Base-by-base conservation (phyloP, 1,140 invertebrate genomes). In the Adoxophyes honmai region DNA sequence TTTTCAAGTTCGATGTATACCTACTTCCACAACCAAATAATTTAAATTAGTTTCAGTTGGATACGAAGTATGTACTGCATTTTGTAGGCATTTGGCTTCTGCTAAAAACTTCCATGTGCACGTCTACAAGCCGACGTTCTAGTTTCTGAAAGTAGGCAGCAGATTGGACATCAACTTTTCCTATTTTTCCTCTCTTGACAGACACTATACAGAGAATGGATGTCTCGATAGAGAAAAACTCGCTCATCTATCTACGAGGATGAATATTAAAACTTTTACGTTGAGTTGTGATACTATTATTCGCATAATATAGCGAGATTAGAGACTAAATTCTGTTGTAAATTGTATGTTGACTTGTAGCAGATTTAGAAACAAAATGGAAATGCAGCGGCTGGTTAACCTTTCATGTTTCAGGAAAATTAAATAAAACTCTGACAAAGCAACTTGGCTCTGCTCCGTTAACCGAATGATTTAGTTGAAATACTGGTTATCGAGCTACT, bases 81-180 rank as follows among this genome's bases (percentile, higher is more conserved):
- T 28, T 6, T 3, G 21, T 28, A 2, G 21, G 21, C 63, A 59
- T 14, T 28, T n/a, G n/a, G n/a, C n/a, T n/a, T n/a, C 53, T 58
- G 52, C 16, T 38, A 48, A 37, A 64, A 71, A 73, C 57, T 78
- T 73, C 63, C 65, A 59, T 62, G 64, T 59, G 56, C 18, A 44
- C 51, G 55, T 60, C 66, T 66, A 60, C 59, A 55, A 52, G 64
- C 54, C 65, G 59, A 63, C 62, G 68, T 62, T 78, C 66, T 76
- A 71, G 76, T 81, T 71, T 81, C 60, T 74, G 60, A 70, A 73
- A 80, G 75, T 78, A 75, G 70, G 71, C 75, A 73, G 62, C 57
- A 66, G 68, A 80, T 78, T 75, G 73, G 54, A 75, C 70, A 66
- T 66, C 69, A 76, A 75, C 70, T 74, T 80, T 78, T 67, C 68